Evolutionary conservation across 1,140 invertebrate species (phyloP).

Genomic region (Tribolium castaneum): DNA sequence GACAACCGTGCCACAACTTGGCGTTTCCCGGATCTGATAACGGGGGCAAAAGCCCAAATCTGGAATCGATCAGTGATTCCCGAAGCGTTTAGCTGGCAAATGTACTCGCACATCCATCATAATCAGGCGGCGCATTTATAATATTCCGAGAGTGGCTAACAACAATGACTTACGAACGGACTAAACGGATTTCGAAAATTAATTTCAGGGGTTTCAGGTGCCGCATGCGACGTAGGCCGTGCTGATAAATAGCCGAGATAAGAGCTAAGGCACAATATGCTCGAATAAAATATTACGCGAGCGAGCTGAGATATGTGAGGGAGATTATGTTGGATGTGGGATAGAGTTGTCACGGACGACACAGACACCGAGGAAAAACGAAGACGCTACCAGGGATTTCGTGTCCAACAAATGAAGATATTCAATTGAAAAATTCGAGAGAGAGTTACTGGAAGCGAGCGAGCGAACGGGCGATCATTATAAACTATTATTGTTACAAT

Average conservation of each 20-base stretch:
- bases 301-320: conserved; percentile 28
- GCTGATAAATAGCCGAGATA: conserved; percentile 53
- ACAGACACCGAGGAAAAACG: not conserved
- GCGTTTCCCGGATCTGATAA: too few relatives aligned
- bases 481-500: too few relatives aligned
- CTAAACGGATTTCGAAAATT: conserved; percentile 54
- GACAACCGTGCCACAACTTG: too few relatives aligned
- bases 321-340: conserved; percentile 33
- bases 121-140: conserved; percentile 51
- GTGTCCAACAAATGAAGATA: too few relatives aligned
- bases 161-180: conserved; percentile 51
- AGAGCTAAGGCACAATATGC: conserved; percentile 47
- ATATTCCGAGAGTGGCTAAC: conserved; percentile 47
- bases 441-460: too few relatives aligned
- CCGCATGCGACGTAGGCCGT: conserved; percentile 50
- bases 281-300: conserved; percentile 51
- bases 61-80: not conserved
- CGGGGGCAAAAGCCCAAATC: not conserved
- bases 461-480: too few relatives aligned
- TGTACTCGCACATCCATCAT: conserved; percentile 44
- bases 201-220: conserved; percentile 51
- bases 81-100: not conserved
- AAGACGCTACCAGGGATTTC: not conserved
- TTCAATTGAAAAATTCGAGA: too few relatives aligned
- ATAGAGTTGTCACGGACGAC: conserved; percentile 32